A percentile compares a stretch with the other conserved stretches of the same genome.
These are phyloP conservation scores for Chelidonichthys spinosus DNA, from an alignment of 2,797 vertebrate species.

Conservation along the genomic window DNA sequence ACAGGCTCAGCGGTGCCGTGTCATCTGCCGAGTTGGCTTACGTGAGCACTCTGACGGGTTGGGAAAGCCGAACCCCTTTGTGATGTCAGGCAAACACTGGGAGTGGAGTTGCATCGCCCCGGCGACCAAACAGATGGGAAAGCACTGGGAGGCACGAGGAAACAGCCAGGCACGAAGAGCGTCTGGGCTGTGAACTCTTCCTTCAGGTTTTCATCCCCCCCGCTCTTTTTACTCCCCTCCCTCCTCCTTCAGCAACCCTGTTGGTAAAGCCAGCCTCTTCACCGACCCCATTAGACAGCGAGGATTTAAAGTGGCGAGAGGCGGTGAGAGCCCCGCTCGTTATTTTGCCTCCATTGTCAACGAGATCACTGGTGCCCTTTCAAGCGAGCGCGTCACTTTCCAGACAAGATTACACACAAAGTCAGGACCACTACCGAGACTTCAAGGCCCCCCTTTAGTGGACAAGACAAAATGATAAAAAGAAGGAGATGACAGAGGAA, in stretches of 20 bases:
- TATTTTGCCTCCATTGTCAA: conserved; percentile 72
- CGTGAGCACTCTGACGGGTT: conserved; percentile 55
- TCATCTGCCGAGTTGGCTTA: conserved; percentile 68
- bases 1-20: conserved; percentile 64
- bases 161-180: conserved; percentile 45
- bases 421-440: conserved; percentile 49
- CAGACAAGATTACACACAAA: conserved; percentile 67
- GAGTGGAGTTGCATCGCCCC: conserved; percentile 47
- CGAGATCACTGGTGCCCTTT: conserved; percentile 65
- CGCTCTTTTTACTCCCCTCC: conserved; percentile 30
- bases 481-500: conserved; percentile 31
- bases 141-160: conserved; percentile 62
- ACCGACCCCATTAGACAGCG: conserved; percentile 65
- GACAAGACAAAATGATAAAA: conserved; percentile 47
- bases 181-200: conserved; percentile 63
- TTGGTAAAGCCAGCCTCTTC: conserved; percentile 48
- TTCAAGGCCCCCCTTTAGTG: conserved; percentile 48
- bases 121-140: conserved; percentile 76
- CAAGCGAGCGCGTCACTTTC: conserved; percentile 60
- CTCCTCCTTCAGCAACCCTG: conserved; percentile 52
- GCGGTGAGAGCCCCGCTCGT: conserved; percentile 57
- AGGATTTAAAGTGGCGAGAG: conserved; percentile 70
- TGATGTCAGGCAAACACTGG: conserved; percentile 73
- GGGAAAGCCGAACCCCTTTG: conserved; percentile 58
- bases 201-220: conserved; percentile 45